Evolutionary conservation across 2,888 invertebrate species (phyloP).

Genomic region (Cheilosia scutellata): DNA sequence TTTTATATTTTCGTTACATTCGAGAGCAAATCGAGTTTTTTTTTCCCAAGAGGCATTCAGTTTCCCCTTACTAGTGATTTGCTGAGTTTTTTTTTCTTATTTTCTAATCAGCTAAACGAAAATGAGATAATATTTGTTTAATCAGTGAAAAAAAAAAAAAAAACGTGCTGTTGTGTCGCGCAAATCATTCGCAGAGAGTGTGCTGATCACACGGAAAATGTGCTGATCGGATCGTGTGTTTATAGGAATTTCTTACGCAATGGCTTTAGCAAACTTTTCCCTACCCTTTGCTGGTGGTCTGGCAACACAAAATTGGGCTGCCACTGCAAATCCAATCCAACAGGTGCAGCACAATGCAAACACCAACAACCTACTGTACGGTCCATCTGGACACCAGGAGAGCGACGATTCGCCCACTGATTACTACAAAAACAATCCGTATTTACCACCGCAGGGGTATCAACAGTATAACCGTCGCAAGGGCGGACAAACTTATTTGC

Average conservation of each 20-base stretch:
- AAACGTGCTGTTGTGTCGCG: conserved; percentile 39
- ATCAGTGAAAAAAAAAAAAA: conserved; percentile 53
- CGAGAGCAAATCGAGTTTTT: conserved; percentile 52
- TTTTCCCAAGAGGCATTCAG: neutral
- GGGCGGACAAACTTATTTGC: conserved; percentile 82
- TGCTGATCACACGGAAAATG: conserved; percentile 39
- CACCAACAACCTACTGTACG: conserved; percentile 83
- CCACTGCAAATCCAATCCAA: conserved; percentile 82
- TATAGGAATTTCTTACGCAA: conserved; percentile 65
- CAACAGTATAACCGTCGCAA: conserved; percentile 80
- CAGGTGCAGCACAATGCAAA: conserved; percentile 83
- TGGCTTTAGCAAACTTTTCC: conserved; percentile 84
- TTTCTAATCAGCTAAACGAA: conserved; percentile 36
- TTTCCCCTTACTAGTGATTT: conserved; percentile 40
- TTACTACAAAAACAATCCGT: conserved; percentile 84
- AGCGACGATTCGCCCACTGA: conserved; percentile 78
- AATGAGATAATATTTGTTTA: conserved; percentile 70
- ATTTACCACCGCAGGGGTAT: conserved; percentile 81
- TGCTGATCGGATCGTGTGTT: conserved; percentile 25
- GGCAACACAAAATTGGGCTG: conserved; percentile 81
- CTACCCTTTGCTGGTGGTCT: conserved; percentile 81
- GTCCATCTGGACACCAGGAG: conserved; percentile 83
- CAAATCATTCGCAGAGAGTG: conserved; percentile 34
- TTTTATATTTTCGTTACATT: conserved; percentile 52
- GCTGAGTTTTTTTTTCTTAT: conserved; percentile 8